phyloP scores from a whole-genome alignment of 2,888 invertebrate genomes.

The Caenorhabditis plicata region DNA sequence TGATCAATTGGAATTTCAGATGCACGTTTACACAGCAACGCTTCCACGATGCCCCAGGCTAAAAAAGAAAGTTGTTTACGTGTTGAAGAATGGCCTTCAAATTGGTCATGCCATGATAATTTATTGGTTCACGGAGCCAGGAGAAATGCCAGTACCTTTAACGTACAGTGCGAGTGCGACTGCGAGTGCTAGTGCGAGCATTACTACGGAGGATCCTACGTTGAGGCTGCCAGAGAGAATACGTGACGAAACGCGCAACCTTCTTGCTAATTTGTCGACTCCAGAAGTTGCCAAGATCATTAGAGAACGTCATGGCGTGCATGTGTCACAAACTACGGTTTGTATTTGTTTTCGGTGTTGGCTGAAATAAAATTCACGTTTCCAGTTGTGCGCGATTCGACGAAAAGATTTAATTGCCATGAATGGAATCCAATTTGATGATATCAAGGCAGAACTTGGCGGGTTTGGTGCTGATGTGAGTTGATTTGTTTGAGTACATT shows the following conservation, averaged over 20 bases:
- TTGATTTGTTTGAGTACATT: background rate
- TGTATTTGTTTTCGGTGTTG: slow-evolving; percentile 1
- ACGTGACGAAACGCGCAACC: slow-evolving; percentile 27
- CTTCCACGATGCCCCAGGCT: slow-evolving; percentile 44
- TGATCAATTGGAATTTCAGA: slow-evolving; percentile 26
- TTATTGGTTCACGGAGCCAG: slow-evolving; percentile 44
- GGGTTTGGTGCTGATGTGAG: background rate
- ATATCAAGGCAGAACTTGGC: slow-evolving; percentile 15
- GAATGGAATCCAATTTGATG: background rate
- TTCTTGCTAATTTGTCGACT: slow-evolving; percentile 14
- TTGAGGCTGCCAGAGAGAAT: slow-evolving; percentile 29
- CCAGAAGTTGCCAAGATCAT: slow-evolving; percentile 27
- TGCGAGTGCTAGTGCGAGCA: no score
- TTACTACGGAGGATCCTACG: slow-evolving; percentile 10
- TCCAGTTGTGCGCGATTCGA: slow-evolving; percentile 16
- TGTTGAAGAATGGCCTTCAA: slow-evolving; percentile 38
- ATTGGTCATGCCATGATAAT: slow-evolving; percentile 44
- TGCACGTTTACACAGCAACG: slow-evolving; percentile 45
- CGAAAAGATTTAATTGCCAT: slow-evolving; percentile 13
- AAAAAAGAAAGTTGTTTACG: slow-evolving; percentile 43
- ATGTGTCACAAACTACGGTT: slow-evolving; percentile 18
- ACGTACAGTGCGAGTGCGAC: slow-evolving; percentile 14
- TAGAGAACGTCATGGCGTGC: slow-evolving; percentile 22
- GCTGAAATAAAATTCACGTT: background rate
- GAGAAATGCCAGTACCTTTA: slow-evolving; percentile 36